phyloP scores from a whole-genome alignment of 2,888 invertebrate species.

The Mythimna lalbum region DNA sequence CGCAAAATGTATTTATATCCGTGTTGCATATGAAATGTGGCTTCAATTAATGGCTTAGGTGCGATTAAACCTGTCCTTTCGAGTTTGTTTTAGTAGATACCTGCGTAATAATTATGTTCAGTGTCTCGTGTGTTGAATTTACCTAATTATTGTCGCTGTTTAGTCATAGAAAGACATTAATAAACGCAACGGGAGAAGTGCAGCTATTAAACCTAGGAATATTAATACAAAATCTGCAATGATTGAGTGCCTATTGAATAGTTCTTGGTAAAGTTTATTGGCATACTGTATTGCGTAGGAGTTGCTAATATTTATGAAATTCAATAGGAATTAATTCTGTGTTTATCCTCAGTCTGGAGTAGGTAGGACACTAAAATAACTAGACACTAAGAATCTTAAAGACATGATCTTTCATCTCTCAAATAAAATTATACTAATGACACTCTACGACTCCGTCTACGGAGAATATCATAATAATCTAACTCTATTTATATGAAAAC shows the following conservation, averaged over 20 bases:
- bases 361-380: neutral
- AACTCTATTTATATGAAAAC: conserved; percentile 25
- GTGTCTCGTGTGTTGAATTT: conserved; percentile 26
- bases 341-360: conserved; percentile 5
- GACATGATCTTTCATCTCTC: conserved; percentile 9
- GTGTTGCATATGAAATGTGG: conserved; percentile 61
- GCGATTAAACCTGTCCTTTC: conserved; percentile 48
- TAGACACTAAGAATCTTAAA: neutral
- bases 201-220: conserved; percentile 25
- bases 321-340: conserved; percentile 19
- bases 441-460: neutral
- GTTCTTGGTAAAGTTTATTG: conserved; percentile 22
- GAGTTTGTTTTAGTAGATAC: conserved; percentile 43
- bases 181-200: conserved; percentile 13
- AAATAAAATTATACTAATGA: conserved; percentile 6
- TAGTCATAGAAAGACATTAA: conserved; percentile 9
- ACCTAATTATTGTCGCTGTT: conserved; percentile 21
- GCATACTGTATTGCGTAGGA: conserved; percentile 5
- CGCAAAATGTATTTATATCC: conserved; percentile 73
- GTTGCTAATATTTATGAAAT: neutral
- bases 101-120: conserved; percentile 23
- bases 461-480: conserved; percentile 23
- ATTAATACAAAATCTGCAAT: conserved; percentile 18
- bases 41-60: conserved; percentile 62
- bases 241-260: conserved; percentile 29